Base-by-base conservation (phyloP, 2,113 vertebrate genomes). In the Psephotus haematonotus region DNA sequence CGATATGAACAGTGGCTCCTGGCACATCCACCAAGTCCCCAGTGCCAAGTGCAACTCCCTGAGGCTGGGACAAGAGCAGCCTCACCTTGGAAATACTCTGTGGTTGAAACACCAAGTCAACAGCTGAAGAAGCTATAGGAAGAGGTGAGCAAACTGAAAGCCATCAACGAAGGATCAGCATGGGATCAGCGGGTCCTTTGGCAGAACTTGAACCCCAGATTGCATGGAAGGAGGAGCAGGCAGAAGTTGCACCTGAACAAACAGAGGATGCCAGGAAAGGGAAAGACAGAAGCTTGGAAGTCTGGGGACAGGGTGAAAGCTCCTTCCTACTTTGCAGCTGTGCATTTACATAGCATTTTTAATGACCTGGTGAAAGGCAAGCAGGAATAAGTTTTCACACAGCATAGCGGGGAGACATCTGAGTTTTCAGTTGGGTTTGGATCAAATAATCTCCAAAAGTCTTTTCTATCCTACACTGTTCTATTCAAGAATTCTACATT, bases 131-230 rank as follows among this genome's bases (percentile, higher is more conserved):
- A 79, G 12, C 4, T 50, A 15, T 14, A 47, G 23, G 46, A 71
- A n/a, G 9, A 71, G 20, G 13, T 22, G 20, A 85, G 17, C 15
- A 57, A 69, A 41, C n/a, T 37, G 28, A 27, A 28, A 25, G 39
- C 4, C 19, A 17, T 18, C 11, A 29, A 7, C 25, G 65, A 62
- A 20, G 24, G 13, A 46, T 46, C 1, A 1, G 19, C 6, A 11
- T 0, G 3, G 16, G 15, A 83, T 3, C 3, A 2, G 17, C 0
- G 0, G 7, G 12, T 67, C 46, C 20, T 57, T 65, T 75, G n/a
- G 27, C 33, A 78, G 27, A 82, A 60, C 12, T 8, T 37, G 29
- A 82, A 49, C 5, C 11, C 7, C 19, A 17, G 3, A 11, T 1
- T 29, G 2, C 4, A 7, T 59, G 18, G 16, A 74, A 87, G 28